Evolutionary conservation across 2,113 vertebrate species (phyloP), one percentile per base, ranked within the genome.

Genomic region (Onychostoma macrolepis): DNA sequence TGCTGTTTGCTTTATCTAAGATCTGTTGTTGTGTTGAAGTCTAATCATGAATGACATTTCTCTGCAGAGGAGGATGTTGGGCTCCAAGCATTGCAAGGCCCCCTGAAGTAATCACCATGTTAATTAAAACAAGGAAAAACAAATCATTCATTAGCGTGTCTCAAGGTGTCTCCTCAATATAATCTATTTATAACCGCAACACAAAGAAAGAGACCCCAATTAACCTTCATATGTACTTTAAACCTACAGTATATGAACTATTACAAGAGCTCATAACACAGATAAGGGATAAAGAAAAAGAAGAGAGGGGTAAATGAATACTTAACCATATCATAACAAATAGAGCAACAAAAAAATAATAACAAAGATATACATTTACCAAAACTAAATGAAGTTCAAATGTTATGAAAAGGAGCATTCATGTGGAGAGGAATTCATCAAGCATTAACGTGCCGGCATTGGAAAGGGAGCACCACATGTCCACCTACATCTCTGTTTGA

Each of bases 71-170:
- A 41, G 56, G 36, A 50, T 82, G 79, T 83, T 75, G 78, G 41
- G 65, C 69, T 74, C 53, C 65, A 76, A 48, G 80, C 33, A 65
- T 77, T 53, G 71, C 80, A 28, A 75, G 8, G 69, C 21, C 80
- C 48, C 58, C 86, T 65, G 80, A 87, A 87, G 80, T 82, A 87
- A 83, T 69, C 77, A 80, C 74, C 28, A 67, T 83, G 80, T 80
- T 90, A 86, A 85, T 87, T 88, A 90, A 65, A 88, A 87, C 26
- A 86, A 78, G 75, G 56, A 67, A 87, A 88, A 85, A 86, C 56
- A 88, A 86, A 85, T 80, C 48, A 89, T 89, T 85, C 84, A 85
- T 85, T 87, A 87, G 69, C 75, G 15, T 79, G 85, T 88, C 85
- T 87, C 78, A 87, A 87, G 48, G 86, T 90, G 86, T 88, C 75